Base-by-base conservation (phyloP, 2,113 vertebrate genomes). In the Phylloscopus trochiloides region DNA sequence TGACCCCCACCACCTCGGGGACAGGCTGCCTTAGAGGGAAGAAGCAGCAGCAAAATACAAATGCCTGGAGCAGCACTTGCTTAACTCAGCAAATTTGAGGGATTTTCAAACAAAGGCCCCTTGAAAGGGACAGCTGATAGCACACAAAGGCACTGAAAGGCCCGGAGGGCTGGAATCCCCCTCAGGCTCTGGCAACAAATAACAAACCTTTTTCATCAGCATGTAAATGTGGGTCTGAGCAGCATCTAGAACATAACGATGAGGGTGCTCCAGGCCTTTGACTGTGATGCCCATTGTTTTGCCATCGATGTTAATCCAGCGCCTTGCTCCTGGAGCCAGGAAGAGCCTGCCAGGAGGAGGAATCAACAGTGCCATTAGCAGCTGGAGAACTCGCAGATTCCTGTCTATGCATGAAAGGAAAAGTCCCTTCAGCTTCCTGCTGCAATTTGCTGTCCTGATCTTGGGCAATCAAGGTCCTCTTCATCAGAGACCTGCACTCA, bases 181-280 rank as follows among this genome's bases (percentile, higher is more conserved):
- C 84, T 54, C 7, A 21, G 76, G 91, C 50, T 94, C 47, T 47
- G 74, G 58, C 83, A 95, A 50, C 88, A 85, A 95, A 31, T 5
- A 16, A 57, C 97, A 85, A 82, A 99, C 99, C 99, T 99, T 99
- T 98, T 99, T 99, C 99, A 99, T 99, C 88, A 99, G 99, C 99
- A 99, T 99, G 98, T 99, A 99, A 93, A 99, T 99, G 96, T 99
- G 99, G 5, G 99, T 99, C 58, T 99, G 99, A 2, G 99, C 99
- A 2, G 99, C 98, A 31, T 99, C 99, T 96, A 99, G 98, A 57
- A 99, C 99, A 2, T 99, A 99, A 91, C 99, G 98, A 93, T 99
- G 99, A 14, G 99, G 99, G 91, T 99, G 98, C 82, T 98, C 98
- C 94, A 99, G 97, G 47, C 99, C 98, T 75, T 97, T 99, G 88